Base-by-base conservation (phyloP, 2,113 vertebrate genomes). In the Oncorhynchus nerka region DNA sequence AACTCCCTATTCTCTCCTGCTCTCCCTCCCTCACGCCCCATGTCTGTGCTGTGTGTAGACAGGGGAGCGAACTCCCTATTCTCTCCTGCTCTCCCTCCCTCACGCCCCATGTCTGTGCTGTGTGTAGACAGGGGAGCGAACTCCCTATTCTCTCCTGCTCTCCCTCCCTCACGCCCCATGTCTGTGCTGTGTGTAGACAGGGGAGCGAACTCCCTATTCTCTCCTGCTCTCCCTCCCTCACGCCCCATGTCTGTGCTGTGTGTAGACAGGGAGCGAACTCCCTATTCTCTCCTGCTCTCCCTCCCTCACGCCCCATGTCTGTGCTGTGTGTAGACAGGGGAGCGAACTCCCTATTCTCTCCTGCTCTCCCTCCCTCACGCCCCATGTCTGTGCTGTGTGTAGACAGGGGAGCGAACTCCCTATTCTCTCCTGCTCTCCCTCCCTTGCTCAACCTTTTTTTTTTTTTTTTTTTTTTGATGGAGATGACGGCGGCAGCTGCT, bases 401-500 rank as follows among this genome's bases (percentile, higher is more conserved):
- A 15, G 39, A 39, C 49, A 22, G 59, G 2, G 59, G 6, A 61
- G 59, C 20, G 0, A 20, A 4, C 59, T 62, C 59, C 1, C 16
- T 62, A 62, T 24, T 62, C 7, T n/a, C 19, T 62, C 59, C 8
- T 62, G 19, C 20, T 16, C n/a, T n/a, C n/a, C n/a, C 59, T 62
- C 20, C 59, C n/a, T 4, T 19, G 1, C n/a, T 22, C 24, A 2
- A 62, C 2, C 3, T n/a, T 57, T 11, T 39, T 39, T 8, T 12
- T 4, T 19, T 2, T 28, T 28, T 3, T 0, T 1, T 61, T 51
- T 1, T 61, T 61, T n/a, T 15, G 16, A 61, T 80, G 75, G 75
- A 80, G 83, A 85, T 78, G 83, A 77, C 79, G 80, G 77, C 71
- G 78, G 83, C 83, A 84, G 79, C 81, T 81, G 82, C 78, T 80